Evolutionary conservation across 2,888 invertebrate genomes (phyloP).

Genomic region (Orthosia gothica): DNA sequence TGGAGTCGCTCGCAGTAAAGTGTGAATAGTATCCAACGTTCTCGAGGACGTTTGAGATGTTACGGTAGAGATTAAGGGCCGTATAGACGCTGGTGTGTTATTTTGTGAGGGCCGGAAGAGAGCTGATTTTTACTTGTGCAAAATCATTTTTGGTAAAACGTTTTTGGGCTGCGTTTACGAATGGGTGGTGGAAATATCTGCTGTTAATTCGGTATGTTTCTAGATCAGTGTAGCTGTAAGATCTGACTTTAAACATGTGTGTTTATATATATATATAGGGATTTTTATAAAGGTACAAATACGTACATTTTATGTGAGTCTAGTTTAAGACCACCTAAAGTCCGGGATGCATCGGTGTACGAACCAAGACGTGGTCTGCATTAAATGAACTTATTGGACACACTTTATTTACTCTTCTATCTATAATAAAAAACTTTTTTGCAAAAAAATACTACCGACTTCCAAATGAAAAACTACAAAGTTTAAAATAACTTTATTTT

Average conservation of each 20-base stretch:
- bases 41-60: slow-evolving; percentile 18
- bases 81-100: slow-evolving; percentile 1
- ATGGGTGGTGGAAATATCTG: neutral
- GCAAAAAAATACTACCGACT: too few species aligned
- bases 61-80: slow-evolving; percentile 22
- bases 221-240: too few species aligned
- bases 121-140: neutral
- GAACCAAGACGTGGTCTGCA: slow-evolving; percentile 1
- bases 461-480: too few species aligned
- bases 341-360: neutral
- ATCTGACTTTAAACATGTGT: too few species aligned
- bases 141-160: neutral
- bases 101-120: neutral
- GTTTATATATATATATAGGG: too few species aligned
- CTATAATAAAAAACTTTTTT: too few species aligned
- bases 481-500: too few species aligned
- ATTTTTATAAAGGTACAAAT: too few species aligned
- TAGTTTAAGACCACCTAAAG: neutral
- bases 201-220: too few species aligned
- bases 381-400: neutral
- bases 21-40: slow-evolving; percentile 35
- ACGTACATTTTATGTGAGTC: too few species aligned
- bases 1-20: slow-evolving; percentile 26
- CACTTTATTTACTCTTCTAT: neutral
- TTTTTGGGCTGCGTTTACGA: neutral